Evolutionary conservation across 2,797 vertebrate genomes (phyloP).

Genomic region (Ceryle rudis): DNA sequence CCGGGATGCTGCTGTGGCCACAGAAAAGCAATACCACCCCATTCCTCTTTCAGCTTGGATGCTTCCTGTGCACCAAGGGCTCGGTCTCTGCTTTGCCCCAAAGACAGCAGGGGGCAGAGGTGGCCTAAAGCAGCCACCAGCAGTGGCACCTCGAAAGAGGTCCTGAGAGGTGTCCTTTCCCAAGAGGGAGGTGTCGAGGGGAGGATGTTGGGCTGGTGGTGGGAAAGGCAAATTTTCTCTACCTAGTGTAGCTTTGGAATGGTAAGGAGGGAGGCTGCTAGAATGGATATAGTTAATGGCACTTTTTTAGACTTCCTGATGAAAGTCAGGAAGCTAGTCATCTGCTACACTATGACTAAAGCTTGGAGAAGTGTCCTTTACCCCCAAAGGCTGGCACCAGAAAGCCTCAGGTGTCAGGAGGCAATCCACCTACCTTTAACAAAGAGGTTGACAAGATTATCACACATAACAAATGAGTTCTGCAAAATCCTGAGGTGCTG

Average conservation of each 20-base stretch:
- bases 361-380: neutral
- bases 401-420: neutral
- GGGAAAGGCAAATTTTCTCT: neutral
- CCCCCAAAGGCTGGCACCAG: neutral
- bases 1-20: neutral
- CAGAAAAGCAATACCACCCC: neutral
- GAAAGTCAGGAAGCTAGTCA: neutral
- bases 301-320: neutral
- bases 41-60: neutral
- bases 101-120: neutral
- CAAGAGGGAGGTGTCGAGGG: neutral
- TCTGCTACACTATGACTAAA: neutral
- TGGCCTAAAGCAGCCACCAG: neutral
- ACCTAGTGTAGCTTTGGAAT: neutral
- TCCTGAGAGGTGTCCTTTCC: neutral
- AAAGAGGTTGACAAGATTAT: neutral
- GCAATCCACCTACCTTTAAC: slow-evolving; percentile 73
- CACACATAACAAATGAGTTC: neutral
- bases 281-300: neutral
- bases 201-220: neutral
- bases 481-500: neutral
- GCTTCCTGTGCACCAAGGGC: neutral
- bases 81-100: neutral
- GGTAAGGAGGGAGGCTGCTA: neutral
- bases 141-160: neutral